phyloP scores from a whole-genome alignment of 2,888 invertebrate species.

The Epirrhoe tristata region DNA sequence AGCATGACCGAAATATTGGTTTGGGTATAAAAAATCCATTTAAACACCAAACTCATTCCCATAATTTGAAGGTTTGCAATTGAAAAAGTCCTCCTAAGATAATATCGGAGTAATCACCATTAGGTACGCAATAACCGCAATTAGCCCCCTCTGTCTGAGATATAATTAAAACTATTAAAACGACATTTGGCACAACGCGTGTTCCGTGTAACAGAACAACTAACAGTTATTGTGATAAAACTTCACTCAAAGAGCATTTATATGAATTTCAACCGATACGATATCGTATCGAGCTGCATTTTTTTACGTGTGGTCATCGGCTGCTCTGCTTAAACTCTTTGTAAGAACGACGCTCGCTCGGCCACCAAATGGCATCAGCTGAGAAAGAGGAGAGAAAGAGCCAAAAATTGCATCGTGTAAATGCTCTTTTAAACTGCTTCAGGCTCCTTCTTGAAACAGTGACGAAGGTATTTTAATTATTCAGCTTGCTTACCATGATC shows the following conservation, averaged over 20 bases:
- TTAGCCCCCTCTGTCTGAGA: conserved; percentile 55
- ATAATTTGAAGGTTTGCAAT: conserved; percentile 38
- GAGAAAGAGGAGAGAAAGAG: too few relatives aligned
- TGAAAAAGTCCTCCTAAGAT: conserved; percentile 47
- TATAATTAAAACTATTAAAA: conserved; percentile 82
- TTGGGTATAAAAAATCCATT: too few relatives aligned
- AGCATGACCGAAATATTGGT: not conserved
- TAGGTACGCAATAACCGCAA: conserved; percentile 64
- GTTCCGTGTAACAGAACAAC: conserved; percentile 48
- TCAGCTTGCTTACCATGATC: too few relatives aligned
- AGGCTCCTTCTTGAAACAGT: too few relatives aligned
- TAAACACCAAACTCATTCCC: conserved; percentile 26
- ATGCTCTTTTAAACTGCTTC: too few relatives aligned
- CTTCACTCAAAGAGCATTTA: conserved; percentile 4
- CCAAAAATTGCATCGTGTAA: too few relatives aligned
- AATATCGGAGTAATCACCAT: conserved; percentile 52
- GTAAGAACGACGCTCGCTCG: too few relatives aligned
- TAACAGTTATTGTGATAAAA: not conserved
- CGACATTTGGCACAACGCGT: conserved; percentile 71
- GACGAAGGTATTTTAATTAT: too few relatives aligned
- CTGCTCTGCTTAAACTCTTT: too few relatives aligned
- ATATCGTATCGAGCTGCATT: too few relatives aligned
- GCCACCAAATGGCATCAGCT: too few relatives aligned
- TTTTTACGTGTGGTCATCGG: too few relatives aligned
- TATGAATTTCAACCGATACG: not conserved